Evolutionary conservation across 2,113 vertebrate species (phyloP), one percentile per base, ranked within the genome.

Genomic region (Empidonax alnorum): DNA sequence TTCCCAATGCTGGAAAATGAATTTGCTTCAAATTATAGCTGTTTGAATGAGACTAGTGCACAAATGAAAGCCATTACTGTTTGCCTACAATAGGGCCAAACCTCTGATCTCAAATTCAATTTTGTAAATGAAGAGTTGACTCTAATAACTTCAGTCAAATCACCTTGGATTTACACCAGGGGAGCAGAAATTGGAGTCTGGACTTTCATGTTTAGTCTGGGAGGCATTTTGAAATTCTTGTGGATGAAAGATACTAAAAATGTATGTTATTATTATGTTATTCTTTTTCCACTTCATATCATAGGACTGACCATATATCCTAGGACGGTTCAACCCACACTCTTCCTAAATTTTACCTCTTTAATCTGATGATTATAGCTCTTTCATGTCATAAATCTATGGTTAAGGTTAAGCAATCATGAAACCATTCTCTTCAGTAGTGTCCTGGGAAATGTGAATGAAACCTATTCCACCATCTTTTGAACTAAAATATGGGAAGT

Each of bases 351-450:
- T 93, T 52, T 94, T 84, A 84, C 73, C 49, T 18, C 59, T 88
- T 95, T 92, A 96, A 96, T 95, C 92, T 89, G 88, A 96, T 93
- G 76, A 96, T 96, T 95, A 92, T 81, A 93, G 56, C n/a, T 87
- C 28, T 35, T 72, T 81, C 52, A 84, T 94, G 44, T 81, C 17
- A 41, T 87, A 92, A 89, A 72, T 89, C 80, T 81, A 49, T 52
- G 65, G 83, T 89, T 93, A 89, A 89, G 61, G 35, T 72, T 95
- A 89, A 95, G 61, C 52, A 92, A 75, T 86, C 76, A 76, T 9
- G 28, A 95, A 95, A 78, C 52, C 41, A 35, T 87, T 75, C 61
- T 84, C 27, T 90, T 92, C 83, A 89, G 73, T 44, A 89, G 46
- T 4, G 2, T 78, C 72, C 56, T 95, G 93, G 93, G 90, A 94